Evolutionary conservation across 1,140 invertebrate genomes (phyloP).

Genomic region (Leptopilina boulardi): DNA sequence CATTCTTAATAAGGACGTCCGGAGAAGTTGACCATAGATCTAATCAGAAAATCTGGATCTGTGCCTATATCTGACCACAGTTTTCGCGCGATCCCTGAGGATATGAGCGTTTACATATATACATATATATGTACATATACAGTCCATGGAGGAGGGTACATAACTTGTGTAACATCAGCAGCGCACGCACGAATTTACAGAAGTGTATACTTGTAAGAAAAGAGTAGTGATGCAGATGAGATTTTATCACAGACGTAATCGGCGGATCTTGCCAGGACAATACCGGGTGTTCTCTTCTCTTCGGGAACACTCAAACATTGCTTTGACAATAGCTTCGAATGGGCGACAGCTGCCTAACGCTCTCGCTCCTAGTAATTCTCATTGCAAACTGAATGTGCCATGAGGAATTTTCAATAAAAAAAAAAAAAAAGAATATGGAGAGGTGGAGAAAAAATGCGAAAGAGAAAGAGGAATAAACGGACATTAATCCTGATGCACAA

Average conservation of each 20-base stretch:
- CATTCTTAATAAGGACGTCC: constrained; percentile 58
- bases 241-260: constrained; percentile 73
- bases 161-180: constrained; percentile 12
- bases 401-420: constrained; percentile 53
- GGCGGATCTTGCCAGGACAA: constrained; percentile 72
- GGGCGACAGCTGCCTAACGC: constrained; percentile 74
- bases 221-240: constrained; percentile 72
- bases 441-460: constrained; percentile 35
- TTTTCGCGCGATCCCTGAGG: constrained; percentile 17
- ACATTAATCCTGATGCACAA: constrained; percentile 40
- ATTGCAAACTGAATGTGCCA: constrained; percentile 45
- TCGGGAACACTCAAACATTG: constrained; percentile 74
- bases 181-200: constrained; percentile 16
- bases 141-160: not conserved
- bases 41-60: constrained; percentile 38
- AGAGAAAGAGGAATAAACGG: constrained; percentile 34
- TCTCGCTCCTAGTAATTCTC: constrained; percentile 51
- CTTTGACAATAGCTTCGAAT: constrained; percentile 71
- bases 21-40: constrained; percentile 35
- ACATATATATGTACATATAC: too few species aligned
- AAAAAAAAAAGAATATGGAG: too few species aligned
- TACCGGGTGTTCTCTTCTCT: constrained; percentile 73
- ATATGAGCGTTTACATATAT: too few species aligned
- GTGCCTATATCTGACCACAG: constrained; percentile 30
- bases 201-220: constrained; percentile 31